Base-by-base conservation (phyloP, 2,113 vertebrate species). In the Anoura caudifer region DNA sequence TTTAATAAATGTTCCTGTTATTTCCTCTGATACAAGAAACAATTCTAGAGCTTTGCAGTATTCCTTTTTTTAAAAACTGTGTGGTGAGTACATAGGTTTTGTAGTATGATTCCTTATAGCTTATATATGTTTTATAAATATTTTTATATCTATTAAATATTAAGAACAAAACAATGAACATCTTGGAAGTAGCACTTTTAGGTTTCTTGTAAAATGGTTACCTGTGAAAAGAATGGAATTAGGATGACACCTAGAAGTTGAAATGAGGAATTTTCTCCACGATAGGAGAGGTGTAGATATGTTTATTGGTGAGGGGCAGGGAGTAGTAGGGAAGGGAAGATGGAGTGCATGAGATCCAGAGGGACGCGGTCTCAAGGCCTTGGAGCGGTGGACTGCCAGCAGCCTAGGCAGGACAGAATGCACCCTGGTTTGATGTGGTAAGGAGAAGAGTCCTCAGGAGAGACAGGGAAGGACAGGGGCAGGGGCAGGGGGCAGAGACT, bases 131-230 rank as follows among this genome's bases (percentile, higher is more conserved):
- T 90, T 91, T 76, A 45, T 36, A 67, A 65, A 54, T 79, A 54
- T 65, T 61, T 87, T 63, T 69, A 2, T 96, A 84, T 54, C 73
- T 95, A 75, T 67, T 73, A 79, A 93, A 59, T 67, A 90, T 45
- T 69, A 43, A 38, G 61, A 81, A 67, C 65, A 43, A 77, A 83
- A 76, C 41, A 50, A 82, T 63, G 38, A 73, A 90, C 38, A 22
- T 85, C 24, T 65, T 61, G 28, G 31, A 91, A 76, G 47, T 33
- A 87, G 56, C 33, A 75, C 33, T 38, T 95, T 72, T 38, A 77
- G 41, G 17, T 47, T 77, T 52, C 47, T 67, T 65, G 38, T 65
- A n/a, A 82, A 81, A n/a, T 75, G 28, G 19, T 69, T 69, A n/a
- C 50, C 13, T 36, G 1, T 87, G 75, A 65, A 80, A 63, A 91